A percentile compares a stretch with the other conserved stretches of the same genome.
Conservation (phyloP, 2,113 vertebrate species). For the Planiliza haematocheilus region DNA sequence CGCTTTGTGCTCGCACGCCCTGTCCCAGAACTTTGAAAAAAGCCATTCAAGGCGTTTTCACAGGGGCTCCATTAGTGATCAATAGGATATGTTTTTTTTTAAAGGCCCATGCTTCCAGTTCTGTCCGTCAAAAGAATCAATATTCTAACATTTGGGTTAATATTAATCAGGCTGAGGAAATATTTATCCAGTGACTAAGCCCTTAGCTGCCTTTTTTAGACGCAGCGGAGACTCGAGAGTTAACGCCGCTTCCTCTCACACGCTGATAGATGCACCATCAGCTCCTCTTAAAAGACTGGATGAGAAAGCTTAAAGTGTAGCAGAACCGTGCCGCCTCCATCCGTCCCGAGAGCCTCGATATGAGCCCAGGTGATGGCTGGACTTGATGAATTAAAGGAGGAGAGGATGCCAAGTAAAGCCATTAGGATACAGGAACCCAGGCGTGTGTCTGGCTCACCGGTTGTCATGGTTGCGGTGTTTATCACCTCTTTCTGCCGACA, state of each 20-base stretch:
- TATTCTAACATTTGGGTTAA: constrained; percentile 53
- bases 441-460: constrained; percentile 66
- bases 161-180: constrained; percentile 44
- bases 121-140: constrained; percentile 45
- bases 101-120: constrained; percentile 33
- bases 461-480: constrained; percentile 83
- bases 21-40: constrained; percentile 35
- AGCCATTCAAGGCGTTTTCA: constrained; percentile 32
- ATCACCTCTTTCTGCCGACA: constrained; percentile 79
- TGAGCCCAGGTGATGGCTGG: constrained; percentile 64
- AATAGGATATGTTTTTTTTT: constrained; percentile 35
- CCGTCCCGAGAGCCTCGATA: constrained; percentile 44
- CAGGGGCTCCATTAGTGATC: constrained; percentile 50
- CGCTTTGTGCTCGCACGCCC: constrained; percentile 12
- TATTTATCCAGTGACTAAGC: constrained; percentile 54
- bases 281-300: constrained; percentile 47
- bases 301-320: constrained; percentile 36
- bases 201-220: constrained; percentile 38
- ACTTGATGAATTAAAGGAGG: constrained; percentile 64
- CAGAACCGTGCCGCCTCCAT: constrained; percentile 27
- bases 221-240: constrained; percentile 30
- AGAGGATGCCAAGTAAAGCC: constrained; percentile 68
- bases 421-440: constrained; percentile 68
- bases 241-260: constrained; percentile 46
- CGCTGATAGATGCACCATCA: constrained; percentile 21